Evolutionary conservation across 2,888 invertebrate genomes (phyloP).

Genomic region (Eupeodes latifasciatus): DNA sequence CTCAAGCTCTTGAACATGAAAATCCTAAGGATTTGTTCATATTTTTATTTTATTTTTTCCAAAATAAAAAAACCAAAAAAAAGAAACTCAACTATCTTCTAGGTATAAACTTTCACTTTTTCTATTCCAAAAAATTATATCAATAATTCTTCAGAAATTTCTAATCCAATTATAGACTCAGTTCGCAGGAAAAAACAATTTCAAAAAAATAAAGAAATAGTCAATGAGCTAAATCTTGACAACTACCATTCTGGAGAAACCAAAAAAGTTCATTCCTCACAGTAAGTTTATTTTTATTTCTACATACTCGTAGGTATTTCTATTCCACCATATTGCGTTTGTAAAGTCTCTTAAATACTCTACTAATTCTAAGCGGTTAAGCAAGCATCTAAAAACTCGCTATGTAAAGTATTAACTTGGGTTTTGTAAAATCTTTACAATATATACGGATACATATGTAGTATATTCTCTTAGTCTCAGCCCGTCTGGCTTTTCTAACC

Average conservation of each 20-base stretch:
- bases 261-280: conserved; percentile 59
- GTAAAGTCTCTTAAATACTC: conserved; percentile 61
- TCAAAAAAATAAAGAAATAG: conserved; percentile 9
- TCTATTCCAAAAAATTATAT: conserved; percentile 29
- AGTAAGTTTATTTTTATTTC: conserved; percentile 47
- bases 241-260: conserved; percentile 66
- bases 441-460: too few species aligned
- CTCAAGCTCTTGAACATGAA: conserved; percentile 48
- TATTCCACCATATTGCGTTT: conserved; percentile 53
- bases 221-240: conserved; percentile 55
- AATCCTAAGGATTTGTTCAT: conserved; percentile 59
- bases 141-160: conserved; percentile 25
- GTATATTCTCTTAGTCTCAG: not conserved
- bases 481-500: conserved; percentile 75
- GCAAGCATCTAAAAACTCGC: conserved; percentile 55
- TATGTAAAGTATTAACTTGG: conserved; percentile 27
- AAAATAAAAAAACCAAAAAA: not conserved
- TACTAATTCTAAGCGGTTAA: conserved; percentile 71
- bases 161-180: conserved; percentile 69
- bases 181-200: conserved; percentile 29
- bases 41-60: conserved; percentile 14
- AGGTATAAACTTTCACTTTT: not conserved
- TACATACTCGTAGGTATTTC: conserved; percentile 19
- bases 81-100: not conserved
- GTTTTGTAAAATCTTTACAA: not conserved